Evolutionary conservation across 2,888 invertebrate genomes (phyloP).

Genomic region (Chalcosyrphus nemorum): DNA sequence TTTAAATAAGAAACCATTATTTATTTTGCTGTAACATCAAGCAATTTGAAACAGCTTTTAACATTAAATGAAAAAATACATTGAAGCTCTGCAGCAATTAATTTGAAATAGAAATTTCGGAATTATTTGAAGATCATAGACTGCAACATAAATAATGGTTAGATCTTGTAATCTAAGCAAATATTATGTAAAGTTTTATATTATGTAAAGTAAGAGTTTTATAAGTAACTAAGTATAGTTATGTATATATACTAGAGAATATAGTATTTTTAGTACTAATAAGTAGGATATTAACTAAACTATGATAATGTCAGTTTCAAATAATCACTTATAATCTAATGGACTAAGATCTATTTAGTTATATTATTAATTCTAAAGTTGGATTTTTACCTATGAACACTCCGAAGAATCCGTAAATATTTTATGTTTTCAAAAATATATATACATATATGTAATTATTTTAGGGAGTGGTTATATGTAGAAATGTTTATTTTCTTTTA

Average conservation of each 20-base stretch:
- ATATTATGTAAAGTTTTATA: conserved; percentile 20
- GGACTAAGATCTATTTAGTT: conserved; percentile 12
- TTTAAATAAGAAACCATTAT: background rate
- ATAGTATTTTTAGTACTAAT: background rate
- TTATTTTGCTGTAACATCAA: background rate
- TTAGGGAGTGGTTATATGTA: too few species aligned
- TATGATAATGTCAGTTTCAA: conserved; percentile 5
- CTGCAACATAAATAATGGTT: conserved; percentile 4
- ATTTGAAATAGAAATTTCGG: too few species aligned
- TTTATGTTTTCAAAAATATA: background rate
- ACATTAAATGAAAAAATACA: too few species aligned
- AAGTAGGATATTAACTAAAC: conserved; percentile 27
- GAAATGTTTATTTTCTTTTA: too few species aligned
- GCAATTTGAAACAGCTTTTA: background rate
- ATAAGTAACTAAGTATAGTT: conserved; percentile 33
- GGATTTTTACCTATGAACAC: conserved; percentile 33
- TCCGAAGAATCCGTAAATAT: conserved; percentile 5
- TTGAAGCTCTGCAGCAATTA: too few species aligned
- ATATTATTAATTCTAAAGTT: background rate
- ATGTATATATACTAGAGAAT: conserved; percentile 25
- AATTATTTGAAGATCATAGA: too few species aligned
- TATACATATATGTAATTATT: too few species aligned
- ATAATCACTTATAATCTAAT: conserved; percentile 42
- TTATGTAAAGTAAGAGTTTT: conserved; percentile 10
- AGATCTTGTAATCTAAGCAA: background rate